Conservation (phyloP, 2,797 vertebrate genomes). For the Pelochelys cantorii region DNA sequence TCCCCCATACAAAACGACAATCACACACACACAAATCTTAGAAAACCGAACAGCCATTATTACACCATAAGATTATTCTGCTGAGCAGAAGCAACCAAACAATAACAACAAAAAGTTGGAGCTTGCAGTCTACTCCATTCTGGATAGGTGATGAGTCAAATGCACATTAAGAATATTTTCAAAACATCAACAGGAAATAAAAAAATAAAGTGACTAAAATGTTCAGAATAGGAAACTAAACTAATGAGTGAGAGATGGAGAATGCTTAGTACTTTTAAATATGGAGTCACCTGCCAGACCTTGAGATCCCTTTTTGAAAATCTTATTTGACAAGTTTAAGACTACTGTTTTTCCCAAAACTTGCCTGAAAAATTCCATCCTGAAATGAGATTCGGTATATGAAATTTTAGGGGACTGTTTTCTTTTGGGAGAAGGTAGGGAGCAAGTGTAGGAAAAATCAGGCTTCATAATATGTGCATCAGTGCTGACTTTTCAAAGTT, state of each 20-base stretch:
- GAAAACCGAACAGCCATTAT: not conserved
- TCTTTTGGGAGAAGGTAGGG: not conserved
- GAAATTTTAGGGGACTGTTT: not conserved
- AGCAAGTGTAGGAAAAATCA: not conserved
- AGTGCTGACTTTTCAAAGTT: not conserved
- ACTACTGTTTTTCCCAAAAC: not conserved
- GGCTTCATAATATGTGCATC: not conserved
- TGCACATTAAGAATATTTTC: not conserved
- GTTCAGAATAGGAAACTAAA: not conserved
- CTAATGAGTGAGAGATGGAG: not conserved
- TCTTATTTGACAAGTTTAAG: fast-evolving
- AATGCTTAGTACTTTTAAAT: not conserved
- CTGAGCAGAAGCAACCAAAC: not conserved
- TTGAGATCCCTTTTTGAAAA: not conserved
- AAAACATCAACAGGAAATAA: not conserved
- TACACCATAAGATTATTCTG: not conserved
- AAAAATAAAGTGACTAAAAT: not conserved
- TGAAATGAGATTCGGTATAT: not conserved
- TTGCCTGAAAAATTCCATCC: not conserved
- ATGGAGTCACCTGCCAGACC: not conserved
- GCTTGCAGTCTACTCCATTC: not conserved
- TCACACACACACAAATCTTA: not conserved
- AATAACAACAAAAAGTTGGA: not conserved
- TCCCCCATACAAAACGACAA: not conserved
- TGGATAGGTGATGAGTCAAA: not conserved